Percentiles rank a stretch among this genome's conserved stretches.
Evolutionary conservation across 2,888 invertebrate species (phyloP).

Genomic region (Noctua comes): DNA sequence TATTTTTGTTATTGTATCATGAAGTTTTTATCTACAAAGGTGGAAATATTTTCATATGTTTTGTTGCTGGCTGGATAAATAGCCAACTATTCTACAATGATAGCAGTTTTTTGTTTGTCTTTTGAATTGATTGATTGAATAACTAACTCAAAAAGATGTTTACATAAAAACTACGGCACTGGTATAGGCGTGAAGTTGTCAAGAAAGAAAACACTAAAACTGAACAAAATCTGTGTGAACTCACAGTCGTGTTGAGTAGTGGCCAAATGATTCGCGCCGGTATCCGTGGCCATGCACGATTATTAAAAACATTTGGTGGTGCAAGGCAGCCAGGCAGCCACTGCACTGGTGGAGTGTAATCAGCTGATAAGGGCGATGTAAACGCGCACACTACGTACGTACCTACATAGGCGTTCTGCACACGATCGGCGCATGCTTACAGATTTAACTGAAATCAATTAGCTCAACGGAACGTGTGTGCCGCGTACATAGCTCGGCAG

Average conservation of each 20-base stretch:
- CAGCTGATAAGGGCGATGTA: slow-evolving; percentile 87
- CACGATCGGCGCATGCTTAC: slow-evolving; percentile 85
- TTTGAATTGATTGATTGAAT: not conserved
- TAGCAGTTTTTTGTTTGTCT: slow-evolving; percentile 12
- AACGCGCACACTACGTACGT: slow-evolving; percentile 72
- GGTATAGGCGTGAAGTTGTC: not conserved
- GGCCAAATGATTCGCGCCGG: slow-evolving; percentile 51
- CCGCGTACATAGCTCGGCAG: slow-evolving; percentile 56
- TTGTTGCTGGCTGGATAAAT: slow-evolving; percentile 32
- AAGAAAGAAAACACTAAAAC: not conserved
- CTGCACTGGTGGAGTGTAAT: slow-evolving; percentile 80
- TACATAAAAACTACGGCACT: not conserved
- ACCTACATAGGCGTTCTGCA: slow-evolving; percentile 71
- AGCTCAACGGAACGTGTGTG: slow-evolving; percentile 66
- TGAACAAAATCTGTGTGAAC: slow-evolving; percentile 22
- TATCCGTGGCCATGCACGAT: slow-evolving; percentile 62
- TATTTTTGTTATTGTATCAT: slow-evolving; percentile 33
- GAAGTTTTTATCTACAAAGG: slow-evolving; percentile 24
- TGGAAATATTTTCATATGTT: slow-evolving; percentile 18
- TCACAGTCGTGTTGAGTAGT: slow-evolving; percentile 31
- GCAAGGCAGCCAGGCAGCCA: slow-evolving; percentile 69
- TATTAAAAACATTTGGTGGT: slow-evolving; percentile 77
- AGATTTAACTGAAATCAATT: slow-evolving; percentile 84
- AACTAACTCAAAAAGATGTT: slow-evolving; percentile 2
- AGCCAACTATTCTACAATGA: slow-evolving; percentile 4